These are phyloP conservation scores for Trematomus bernacchii DNA, from an alignment of 2,797 vertebrate genomes.

Conservation along the genomic window DNA sequence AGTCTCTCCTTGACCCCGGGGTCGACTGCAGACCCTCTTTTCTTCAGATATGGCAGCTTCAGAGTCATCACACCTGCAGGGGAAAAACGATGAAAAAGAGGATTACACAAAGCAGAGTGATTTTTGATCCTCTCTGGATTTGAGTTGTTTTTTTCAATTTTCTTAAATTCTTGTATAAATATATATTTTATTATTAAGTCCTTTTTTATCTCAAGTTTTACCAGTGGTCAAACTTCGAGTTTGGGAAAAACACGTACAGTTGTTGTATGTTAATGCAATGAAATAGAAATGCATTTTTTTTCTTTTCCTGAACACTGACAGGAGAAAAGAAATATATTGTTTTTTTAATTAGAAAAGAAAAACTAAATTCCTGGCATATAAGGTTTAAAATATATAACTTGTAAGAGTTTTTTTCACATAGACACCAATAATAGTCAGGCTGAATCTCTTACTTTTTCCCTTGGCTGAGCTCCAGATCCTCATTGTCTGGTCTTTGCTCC, in stretches of 20 bases:
- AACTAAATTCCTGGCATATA: no score
- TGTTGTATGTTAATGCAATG: neutral
- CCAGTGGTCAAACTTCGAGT: neutral
- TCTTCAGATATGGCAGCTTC: slow-evolving; percentile 94
- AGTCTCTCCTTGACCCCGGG: slow-evolving; percentile 91
- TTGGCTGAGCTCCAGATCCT: slow-evolving; percentile 92
- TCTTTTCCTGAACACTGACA: no score
- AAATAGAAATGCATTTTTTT: no score
- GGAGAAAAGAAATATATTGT: no score
- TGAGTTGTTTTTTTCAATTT: neutral
- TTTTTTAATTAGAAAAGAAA: no score
- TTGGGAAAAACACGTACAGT: neutral
- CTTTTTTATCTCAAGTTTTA: neutral
- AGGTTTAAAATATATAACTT: no score
- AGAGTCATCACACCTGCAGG: slow-evolving; percentile 88
- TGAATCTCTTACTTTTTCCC: slow-evolving; percentile 87
- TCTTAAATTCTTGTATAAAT: neutral
- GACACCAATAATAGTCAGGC: no score
- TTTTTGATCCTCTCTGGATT: neutral
- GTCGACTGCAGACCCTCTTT: slow-evolving; percentile 88
- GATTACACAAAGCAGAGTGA: neutral
- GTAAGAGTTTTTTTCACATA: neutral
- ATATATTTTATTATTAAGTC: neutral
- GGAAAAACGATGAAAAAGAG: neutral
- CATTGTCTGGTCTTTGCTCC: slow-evolving; percentile 96